Evolutionary conservation across 92 coral and sea anemone species (phyloP), one percentile per base, ranked within the genome.

Genomic region (Phenganax marumi): DNA sequence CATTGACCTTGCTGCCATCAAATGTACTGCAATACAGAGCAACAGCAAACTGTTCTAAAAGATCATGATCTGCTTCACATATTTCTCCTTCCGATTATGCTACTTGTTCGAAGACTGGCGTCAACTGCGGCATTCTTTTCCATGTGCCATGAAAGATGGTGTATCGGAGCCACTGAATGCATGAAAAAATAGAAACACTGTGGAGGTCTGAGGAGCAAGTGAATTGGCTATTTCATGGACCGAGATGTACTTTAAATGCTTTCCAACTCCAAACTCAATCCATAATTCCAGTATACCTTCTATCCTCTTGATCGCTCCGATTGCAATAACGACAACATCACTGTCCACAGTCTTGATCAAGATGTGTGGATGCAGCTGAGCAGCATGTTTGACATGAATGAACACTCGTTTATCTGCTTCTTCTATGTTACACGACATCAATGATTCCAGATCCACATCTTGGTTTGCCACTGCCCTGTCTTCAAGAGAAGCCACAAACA

Each of bases 121-220:
- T 68, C 7, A 68, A 3, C 8, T 11, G 17, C 8, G 74, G 74
- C 74, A 68, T 25, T 24, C 50, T 68, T 39, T 68, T 68, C 74
- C 74, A 68, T 5, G 74, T 14, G 13, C 24, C 74, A 68, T 12
- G 17, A 14, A 68, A 24, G 74, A 68, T 5, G 74, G 24, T 21
- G 74, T 68, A 48, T 68, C 74, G 24, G 24, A 68, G 74, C 74
- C 74, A 68, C 74, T 24, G 23, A 68, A 68, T 68, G 74, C 74
- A 19, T 68, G 74, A 39, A 25, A 68, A 48, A 68, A 68, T 7
- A 68, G 52, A 7, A 68, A 68, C 3, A n/a, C 74, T 7, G 50
- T 68, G 74, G 50, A 25, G 18, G 52, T 48, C 22, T 68, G 52
- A 8, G 50, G 74, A 16, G 49, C 50, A 6, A 68, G 74, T 3